phyloP scores from a whole-genome alignment of 2,797 vertebrate genomes.

The Sarcoramphus papa region DNA sequence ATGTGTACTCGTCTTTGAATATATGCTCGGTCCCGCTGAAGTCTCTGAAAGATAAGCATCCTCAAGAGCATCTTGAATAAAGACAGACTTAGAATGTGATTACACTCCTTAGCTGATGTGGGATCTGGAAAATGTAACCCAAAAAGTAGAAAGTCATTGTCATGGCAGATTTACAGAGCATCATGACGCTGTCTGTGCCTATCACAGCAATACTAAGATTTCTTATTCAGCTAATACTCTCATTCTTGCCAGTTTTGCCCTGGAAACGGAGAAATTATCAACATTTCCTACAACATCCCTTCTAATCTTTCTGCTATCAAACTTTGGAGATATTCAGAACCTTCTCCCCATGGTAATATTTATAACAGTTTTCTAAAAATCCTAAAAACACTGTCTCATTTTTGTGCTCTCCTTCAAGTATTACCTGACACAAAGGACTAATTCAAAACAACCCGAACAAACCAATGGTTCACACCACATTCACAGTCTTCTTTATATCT shows the following conservation, averaged over 20 bases:
- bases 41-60: not conserved
- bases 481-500: not conserved
- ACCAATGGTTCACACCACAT: not conserved
- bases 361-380: not conserved
- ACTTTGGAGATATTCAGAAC: not conserved
- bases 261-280: not conserved
- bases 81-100: not conserved
- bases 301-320: not conserved
- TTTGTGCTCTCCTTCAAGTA: not conserved
- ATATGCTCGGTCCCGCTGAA: rapidly evolving
- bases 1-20: rapidly evolving
- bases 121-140: not conserved
- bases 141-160: not conserved
- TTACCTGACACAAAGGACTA: not conserved
- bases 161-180: not conserved
- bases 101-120: not conserved
- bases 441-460: not conserved
- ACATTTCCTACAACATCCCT: not conserved
- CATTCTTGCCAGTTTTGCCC: not conserved
- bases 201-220: not conserved
- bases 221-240: not conserved
- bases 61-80: not conserved
- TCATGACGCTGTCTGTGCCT: not conserved
- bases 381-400: not conserved
- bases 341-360: not conserved